Evolutionary conservation across 2,888 invertebrate genomes (phyloP).

Genomic region (Cheilosia grossa): DNA sequence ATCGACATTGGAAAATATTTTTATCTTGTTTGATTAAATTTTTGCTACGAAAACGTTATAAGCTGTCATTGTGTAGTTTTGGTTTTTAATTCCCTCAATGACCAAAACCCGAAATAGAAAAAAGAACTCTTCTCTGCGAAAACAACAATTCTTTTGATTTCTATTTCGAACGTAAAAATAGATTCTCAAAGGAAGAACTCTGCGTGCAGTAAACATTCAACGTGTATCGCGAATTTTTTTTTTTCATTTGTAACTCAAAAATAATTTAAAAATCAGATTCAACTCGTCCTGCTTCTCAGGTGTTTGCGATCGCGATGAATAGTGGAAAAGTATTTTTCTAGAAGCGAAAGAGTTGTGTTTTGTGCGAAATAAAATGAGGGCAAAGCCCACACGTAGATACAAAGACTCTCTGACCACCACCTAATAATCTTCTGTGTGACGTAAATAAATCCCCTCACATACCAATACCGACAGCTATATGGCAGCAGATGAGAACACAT

Average conservation of each 20-base stretch:
- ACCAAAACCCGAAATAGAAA: slow-evolving; percentile 26
- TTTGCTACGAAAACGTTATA: slow-evolving; percentile 27
- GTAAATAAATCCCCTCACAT: slow-evolving; percentile 54
- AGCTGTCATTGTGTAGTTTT: slow-evolving; percentile 13
- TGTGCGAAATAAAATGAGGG: slow-evolving; percentile 52
- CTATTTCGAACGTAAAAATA: slow-evolving; percentile 68
- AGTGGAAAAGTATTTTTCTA: slow-evolving; percentile 27
- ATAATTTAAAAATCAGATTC: neutral
- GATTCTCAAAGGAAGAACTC: slow-evolving; percentile 66
- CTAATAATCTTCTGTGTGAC: slow-evolving; percentile 57
- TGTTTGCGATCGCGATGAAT: slow-evolving; percentile 44
- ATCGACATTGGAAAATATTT: slow-evolving; percentile 28
- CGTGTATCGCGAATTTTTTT: slow-evolving; percentile 42
- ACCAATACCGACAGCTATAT: slow-evolving; percentile 7
- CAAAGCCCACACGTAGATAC: slow-evolving; percentile 51
- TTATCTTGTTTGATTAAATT: slow-evolving; percentile 6
- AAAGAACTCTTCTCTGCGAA: neutral
- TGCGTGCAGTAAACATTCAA: slow-evolving; percentile 49
- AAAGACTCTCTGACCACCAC: slow-evolving; percentile 37
- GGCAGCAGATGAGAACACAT: slow-evolving; percentile 21
- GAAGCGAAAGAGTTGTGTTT: slow-evolving; percentile 16
- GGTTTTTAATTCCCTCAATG: slow-evolving; percentile 38
- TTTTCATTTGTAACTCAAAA: slow-evolving; percentile 35
- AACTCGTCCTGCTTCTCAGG: slow-evolving; percentile 42
- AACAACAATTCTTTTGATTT: slow-evolving; percentile 65